phyloP scores from a whole-genome alignment of 2,113 vertebrate species.

The Stercorarius parasiticus region DNA sequence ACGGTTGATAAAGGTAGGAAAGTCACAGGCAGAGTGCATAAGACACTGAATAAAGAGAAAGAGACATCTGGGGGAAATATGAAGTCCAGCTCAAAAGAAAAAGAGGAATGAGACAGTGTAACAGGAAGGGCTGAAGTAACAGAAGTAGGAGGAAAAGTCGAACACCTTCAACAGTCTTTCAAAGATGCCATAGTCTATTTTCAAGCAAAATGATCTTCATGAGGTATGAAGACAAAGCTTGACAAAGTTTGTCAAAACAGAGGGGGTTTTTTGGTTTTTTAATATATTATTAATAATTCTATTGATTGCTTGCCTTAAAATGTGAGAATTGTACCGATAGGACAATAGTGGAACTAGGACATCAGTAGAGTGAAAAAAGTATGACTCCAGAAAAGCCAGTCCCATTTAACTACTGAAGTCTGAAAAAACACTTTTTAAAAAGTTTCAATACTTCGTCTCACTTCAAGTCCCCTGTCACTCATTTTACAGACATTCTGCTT shows the following conservation, averaged over 20 bases:
- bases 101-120: not conserved
- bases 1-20: not conserved
- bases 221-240: not conserved
- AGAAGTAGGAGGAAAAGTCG: not conserved
- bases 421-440: not conserved
- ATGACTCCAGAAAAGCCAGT: not conserved
- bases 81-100: not conserved
- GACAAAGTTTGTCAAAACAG: not conserved
- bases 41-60: not conserved
- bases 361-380: not conserved
- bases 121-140: not conserved
- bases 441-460: not conserved
- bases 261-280: not conserved
- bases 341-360: not conserved
- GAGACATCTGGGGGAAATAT: not conserved
- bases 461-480: not conserved
- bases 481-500: not conserved
- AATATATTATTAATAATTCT: not conserved
- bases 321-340: not conserved
- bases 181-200: not conserved
- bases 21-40: not conserved
- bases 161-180: not conserved
- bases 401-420: not conserved
- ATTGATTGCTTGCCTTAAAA: not conserved
- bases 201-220: not conserved